Percentiles rank a stretch among this genome's conserved stretches.
Conservation (phyloP, 2,888 invertebrate genomes). For the Gymnosoma rotundatum region DNA sequence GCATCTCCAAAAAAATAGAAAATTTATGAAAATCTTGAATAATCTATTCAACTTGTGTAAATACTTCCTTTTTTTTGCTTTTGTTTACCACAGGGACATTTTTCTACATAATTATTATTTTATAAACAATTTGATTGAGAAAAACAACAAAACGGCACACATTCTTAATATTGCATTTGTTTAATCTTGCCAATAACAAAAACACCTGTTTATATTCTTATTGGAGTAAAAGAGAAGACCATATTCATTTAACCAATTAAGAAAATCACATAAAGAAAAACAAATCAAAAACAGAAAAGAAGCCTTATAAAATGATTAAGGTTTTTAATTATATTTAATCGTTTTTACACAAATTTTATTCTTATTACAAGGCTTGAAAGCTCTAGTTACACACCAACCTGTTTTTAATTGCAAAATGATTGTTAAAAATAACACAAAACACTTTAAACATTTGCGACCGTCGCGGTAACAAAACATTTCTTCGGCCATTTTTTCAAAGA, state of each 20-base stretch:
- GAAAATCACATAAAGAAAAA: slow-evolving; percentile 30
- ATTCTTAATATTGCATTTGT: slow-evolving; percentile 68
- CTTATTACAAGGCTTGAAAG: neutral
- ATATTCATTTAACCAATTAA: slow-evolving; percentile 51
- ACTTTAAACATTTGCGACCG: slow-evolving; percentile 75
- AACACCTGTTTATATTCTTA: slow-evolving; percentile 67
- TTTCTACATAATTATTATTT: neutral
- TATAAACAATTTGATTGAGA: slow-evolving; percentile 21
- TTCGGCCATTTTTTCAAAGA: slow-evolving; percentile 75
- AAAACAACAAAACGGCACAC: slow-evolving; percentile 37
- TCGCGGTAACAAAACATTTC: slow-evolving; percentile 74
- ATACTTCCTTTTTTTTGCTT: neutral
- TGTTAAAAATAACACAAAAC: slow-evolving; percentile 74
- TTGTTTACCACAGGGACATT: neutral
- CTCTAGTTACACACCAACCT: slow-evolving; percentile 72
- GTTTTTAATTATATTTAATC: slow-evolving; percentile 33
- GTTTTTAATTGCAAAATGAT: slow-evolving; percentile 74
- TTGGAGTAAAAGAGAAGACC: slow-evolving; percentile 57
- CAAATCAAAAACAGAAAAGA: slow-evolving; percentile 58
- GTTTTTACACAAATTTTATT: slow-evolving; percentile 49
- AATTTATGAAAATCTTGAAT: too few relatives aligned
- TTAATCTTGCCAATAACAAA: slow-evolving; percentile 72
- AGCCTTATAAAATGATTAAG: slow-evolving; percentile 58
- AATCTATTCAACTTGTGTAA: too few relatives aligned
- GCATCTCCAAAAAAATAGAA: too few relatives aligned